Percentiles rank a stretch among this genome's conserved stretches.
These are phyloP conservation scores for Herminia tarsipennalis DNA, from an alignment of 2,888 invertebrate genomes.

Conservation along the genomic window DNA sequence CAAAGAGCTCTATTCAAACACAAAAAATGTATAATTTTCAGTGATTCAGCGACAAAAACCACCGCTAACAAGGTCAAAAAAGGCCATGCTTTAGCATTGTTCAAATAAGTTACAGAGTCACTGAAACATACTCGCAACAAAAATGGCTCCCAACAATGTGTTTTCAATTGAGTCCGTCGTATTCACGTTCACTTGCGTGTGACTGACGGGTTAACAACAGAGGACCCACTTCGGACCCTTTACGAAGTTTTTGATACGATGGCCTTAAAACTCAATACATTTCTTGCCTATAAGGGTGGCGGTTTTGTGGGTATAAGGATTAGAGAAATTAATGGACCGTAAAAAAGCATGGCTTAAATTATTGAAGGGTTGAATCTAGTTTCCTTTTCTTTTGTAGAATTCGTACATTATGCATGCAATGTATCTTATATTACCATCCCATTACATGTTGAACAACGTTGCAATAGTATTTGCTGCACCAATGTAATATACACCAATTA, in stretches of 20 bases:
- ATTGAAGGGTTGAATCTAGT: too few relatives aligned
- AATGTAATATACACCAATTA: too few relatives aligned
- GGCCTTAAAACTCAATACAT: constrained; percentile 19
- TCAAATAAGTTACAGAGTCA: not conserved
- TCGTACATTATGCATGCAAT: too few relatives aligned
- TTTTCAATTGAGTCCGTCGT: constrained; percentile 8
- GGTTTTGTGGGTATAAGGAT: not conserved
- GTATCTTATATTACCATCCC: too few relatives aligned
- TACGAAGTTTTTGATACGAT: constrained; percentile 15
- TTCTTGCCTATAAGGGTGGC: constrained; percentile 6
- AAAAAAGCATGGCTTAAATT: too few relatives aligned
- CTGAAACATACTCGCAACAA: constrained; percentile 8
- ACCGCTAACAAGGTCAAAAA: not conserved
- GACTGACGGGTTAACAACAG: constrained; percentile 21
- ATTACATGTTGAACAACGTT: too few relatives aligned
- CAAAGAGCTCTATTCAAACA: too few relatives aligned
- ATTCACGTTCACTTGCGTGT: constrained; percentile 20
- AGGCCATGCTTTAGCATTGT: not conserved
- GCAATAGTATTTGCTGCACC: too few relatives aligned
- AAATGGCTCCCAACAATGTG: constrained; percentile 13
- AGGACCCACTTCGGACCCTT: constrained; percentile 8
- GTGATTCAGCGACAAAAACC: not conserved
- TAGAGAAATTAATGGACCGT: constrained; percentile 4
- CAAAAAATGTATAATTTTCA: not conserved
- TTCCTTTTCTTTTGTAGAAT: too few relatives aligned